These are phyloP conservation scores for Belonocnema kinseyi DNA, from an alignment of 1,140 invertebrate species.

Conservation along the genomic window DNA sequence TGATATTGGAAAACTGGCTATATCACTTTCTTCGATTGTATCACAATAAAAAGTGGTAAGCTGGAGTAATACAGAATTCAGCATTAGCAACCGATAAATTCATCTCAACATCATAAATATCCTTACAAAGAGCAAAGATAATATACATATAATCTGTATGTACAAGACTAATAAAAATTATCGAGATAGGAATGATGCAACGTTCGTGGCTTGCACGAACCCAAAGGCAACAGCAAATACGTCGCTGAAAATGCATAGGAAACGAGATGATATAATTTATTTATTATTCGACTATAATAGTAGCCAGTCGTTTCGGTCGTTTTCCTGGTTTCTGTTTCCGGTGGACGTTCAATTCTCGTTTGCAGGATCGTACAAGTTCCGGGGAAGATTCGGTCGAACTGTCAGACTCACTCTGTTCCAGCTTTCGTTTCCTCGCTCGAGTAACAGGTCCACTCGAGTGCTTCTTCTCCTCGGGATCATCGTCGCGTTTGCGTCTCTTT, in stretches of 20 bases:
- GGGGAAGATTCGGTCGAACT: conserved; percentile 46
- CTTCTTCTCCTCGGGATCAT: neutral
- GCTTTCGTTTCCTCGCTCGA: conserved; percentile 61
- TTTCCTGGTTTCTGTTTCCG: conserved; percentile 63
- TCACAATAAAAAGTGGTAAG: conserved; percentile 17
- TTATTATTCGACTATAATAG: conserved; percentile 62
- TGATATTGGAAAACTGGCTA: conserved; percentile 21
- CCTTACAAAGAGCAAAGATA: conserved; percentile 8
- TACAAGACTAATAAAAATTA: conserved; percentile 58
- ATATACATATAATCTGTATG: conserved; percentile 48
- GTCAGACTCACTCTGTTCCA: conserved; percentile 51
- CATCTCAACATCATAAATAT: neutral
- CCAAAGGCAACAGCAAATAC: conserved; percentile 39
- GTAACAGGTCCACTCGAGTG: conserved; percentile 59
- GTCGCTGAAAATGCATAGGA: conserved; percentile 55
- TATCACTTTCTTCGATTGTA: neutral
- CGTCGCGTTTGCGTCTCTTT: conserved; percentile 38
- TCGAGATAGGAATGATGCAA: conserved; percentile 64
- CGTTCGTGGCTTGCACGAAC: conserved; percentile 40
- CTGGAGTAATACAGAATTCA: conserved; percentile 44
- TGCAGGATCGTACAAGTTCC: conserved; percentile 24
- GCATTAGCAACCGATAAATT: conserved; percentile 14
- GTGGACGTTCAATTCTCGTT: conserved; percentile 53
- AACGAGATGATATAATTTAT: conserved; percentile 39
- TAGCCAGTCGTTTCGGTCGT: conserved; percentile 58